Evolutionary conservation across 2,113 vertebrate genomes (phyloP).

Genomic region (Boleophthalmus pectinirostris): DNA sequence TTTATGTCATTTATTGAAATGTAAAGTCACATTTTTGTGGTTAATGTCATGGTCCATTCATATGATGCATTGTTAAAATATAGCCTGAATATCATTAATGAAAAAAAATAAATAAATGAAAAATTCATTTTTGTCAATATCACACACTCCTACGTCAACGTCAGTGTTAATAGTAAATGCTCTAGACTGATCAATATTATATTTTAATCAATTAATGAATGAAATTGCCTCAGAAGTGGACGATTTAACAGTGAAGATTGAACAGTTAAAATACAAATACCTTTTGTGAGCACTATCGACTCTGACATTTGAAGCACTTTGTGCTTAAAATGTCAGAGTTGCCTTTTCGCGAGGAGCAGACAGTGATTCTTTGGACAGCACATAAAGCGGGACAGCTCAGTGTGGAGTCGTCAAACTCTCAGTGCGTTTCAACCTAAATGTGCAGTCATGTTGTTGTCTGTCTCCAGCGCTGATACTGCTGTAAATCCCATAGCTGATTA

Average conservation of each 20-base stretch:
- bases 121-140: no score
- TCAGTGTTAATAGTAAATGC: no score
- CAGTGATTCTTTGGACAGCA: conserved; percentile 21
- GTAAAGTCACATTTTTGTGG: no score
- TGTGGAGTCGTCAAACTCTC: conserved; percentile 32
- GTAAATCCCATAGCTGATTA: conserved; percentile 38
- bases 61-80: no score
- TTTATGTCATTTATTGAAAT: no score
- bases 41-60: no score
- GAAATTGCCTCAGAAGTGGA: not conserved
- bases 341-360: conserved; percentile 13
- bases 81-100: no score
- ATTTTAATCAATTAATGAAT: no score
- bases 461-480: conserved; percentile 23
- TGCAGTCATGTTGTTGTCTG: conserved; percentile 31
- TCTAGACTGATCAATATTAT: no score
- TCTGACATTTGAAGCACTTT: not conserved
- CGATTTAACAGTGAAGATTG: not conserved
- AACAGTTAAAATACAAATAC: not conserved
- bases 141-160: no score
- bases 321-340: not conserved
- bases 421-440: conserved; percentile 25
- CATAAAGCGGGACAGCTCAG: conserved; percentile 17
- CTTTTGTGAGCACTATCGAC: not conserved
- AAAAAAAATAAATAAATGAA: no score